Conservation (phyloP, 2,888 invertebrate species). For the Drosophila subquinaria region DNA sequence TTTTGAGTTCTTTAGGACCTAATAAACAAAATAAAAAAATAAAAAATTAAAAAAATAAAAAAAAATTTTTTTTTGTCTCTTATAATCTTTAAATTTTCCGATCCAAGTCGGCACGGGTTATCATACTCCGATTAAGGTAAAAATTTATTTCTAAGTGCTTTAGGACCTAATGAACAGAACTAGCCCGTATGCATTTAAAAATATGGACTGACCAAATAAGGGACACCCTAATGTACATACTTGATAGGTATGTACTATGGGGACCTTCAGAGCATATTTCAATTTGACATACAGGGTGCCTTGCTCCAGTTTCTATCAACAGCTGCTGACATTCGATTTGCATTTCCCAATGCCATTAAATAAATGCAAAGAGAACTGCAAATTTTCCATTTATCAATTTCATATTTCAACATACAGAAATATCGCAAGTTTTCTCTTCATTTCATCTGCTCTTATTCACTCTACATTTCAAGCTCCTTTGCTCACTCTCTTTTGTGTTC, state of each 20-base stretch:
- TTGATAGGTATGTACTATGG: slow-evolving; percentile 2
- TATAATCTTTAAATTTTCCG: no score
- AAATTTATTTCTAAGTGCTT: no score
- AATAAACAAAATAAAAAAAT: no score
- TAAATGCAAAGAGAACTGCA: neutral
- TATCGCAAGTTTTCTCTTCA: neutral
- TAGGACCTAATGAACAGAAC: no score
- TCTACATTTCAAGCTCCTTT: neutral
- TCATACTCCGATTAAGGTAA: no score
- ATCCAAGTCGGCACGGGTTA: no score
- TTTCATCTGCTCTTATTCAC: neutral
- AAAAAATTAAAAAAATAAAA: no score
- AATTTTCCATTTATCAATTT: slow-evolving; percentile 7
- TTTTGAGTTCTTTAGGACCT: no score
- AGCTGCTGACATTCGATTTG: slow-evolving; percentile 56
- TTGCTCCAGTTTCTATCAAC: slow-evolving; percentile 38
- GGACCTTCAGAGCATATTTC: slow-evolving; percentile 66
- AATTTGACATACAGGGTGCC: slow-evolving; percentile 62
- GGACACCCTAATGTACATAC: no score
- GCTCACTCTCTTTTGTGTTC: neutral
- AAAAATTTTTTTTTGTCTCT: no score
- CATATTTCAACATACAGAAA: neutral
- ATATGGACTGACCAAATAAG: no score
- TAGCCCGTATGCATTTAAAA: no score
- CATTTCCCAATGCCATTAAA: slow-evolving; percentile 37